Percentiles rank a stretch among this genome's conserved stretches.
phyloP scores from a whole-genome alignment of 2,113 vertebrate species.

The Solea senegalensis region DNA sequence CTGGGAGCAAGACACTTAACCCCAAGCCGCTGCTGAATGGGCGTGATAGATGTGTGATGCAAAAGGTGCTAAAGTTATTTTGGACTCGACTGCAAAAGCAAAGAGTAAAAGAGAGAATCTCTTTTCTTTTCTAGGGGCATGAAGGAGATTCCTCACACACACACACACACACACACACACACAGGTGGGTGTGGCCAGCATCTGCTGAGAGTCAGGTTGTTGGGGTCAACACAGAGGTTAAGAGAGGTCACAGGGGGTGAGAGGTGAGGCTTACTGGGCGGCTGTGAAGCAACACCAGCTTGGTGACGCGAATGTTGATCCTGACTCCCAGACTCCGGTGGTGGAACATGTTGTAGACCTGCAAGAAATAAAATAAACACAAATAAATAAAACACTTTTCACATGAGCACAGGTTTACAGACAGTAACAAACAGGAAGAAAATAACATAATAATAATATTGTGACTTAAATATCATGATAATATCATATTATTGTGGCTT shows the following conservation, averaged over 20 bases:
- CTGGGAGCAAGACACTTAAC: no score
- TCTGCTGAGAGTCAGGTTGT: slow-evolving; percentile 7
- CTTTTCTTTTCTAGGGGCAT: background rate
- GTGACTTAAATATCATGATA: no score
- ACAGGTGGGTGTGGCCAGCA: background rate
- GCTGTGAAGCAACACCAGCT: slow-evolving; percentile 89
- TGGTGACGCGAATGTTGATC: slow-evolving; percentile 92
- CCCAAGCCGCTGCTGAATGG: no score
- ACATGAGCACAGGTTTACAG: background rate
- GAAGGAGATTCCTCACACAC: no score
- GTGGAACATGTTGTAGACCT: slow-evolving; percentile 99
- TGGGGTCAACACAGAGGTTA: background rate
- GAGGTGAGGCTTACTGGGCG: slow-evolving; percentile 89
- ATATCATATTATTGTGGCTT: no score
- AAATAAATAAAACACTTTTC: background rate
- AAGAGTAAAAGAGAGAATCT: background rate
- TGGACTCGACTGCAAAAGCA: background rate
- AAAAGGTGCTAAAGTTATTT: background rate
- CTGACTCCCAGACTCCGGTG: slow-evolving; percentile 92
- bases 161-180: background rate
- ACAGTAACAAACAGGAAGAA: no score
- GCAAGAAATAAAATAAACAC: slow-evolving; percentile 10
- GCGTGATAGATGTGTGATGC: no score
- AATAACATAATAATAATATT: no score
- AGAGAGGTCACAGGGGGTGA: slow-evolving; percentile 1